A percentile compares a stretch with the other conserved stretches of the same genome.
Evolutionary conservation across 2,113 vertebrate genomes (phyloP).

Genomic region (Malaclemys terrapin): DNA sequence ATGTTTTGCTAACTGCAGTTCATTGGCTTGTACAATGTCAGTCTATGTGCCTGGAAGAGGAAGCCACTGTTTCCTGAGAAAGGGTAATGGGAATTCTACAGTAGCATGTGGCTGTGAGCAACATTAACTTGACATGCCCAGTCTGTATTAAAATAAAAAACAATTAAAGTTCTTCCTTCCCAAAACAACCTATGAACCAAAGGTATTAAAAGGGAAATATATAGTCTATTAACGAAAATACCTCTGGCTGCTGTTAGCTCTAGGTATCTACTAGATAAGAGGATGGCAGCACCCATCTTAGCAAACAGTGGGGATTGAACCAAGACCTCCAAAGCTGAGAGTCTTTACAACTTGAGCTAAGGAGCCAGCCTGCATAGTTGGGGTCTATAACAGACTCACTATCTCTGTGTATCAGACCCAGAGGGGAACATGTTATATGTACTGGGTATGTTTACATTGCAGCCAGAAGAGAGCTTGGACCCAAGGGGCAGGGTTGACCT

Average conservation of each 20-base stretch:
- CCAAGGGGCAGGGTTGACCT: no score
- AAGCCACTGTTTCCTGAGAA: not conserved
- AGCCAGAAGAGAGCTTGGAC: no score
- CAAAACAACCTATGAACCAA: not conserved
- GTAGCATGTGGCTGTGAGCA: not conserved
- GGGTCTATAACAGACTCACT: not conserved
- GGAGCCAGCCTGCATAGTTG: not conserved
- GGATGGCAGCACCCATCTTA: not conserved
- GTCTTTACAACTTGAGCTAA: not conserved
- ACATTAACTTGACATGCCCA: not conserved
- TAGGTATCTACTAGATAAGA: not conserved
- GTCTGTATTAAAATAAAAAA: not conserved
- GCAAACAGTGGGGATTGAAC: not conserved
- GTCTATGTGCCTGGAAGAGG: not conserved
- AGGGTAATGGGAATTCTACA: not conserved
- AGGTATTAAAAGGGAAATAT: not conserved
- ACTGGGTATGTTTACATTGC: not conserved
- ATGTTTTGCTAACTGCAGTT: not conserved
- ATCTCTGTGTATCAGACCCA: not conserved
- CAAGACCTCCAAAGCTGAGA: not conserved
- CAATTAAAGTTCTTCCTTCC: not conserved
- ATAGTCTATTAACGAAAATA: not conserved
- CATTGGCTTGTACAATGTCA: conserved; percentile 1
- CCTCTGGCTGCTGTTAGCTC: not conserved
- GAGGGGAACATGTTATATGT: not conserved